Evolutionary conservation across 2,797 vertebrate species (phyloP).

Genomic region (Enteromius argenteus): DNA sequence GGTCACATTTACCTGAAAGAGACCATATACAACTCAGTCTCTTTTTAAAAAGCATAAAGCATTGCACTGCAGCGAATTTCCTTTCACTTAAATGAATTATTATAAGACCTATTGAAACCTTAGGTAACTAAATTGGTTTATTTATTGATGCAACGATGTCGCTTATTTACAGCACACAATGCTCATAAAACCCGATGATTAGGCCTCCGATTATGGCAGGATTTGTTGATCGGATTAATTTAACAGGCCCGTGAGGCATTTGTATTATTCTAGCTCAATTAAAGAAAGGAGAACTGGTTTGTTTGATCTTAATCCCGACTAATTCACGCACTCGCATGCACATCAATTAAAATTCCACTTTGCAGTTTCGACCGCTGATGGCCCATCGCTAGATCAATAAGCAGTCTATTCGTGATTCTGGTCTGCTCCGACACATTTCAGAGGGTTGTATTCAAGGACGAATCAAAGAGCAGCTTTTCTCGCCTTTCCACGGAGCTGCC

Average conservation of each 20-base stretch:
- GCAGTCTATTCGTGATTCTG: not conserved
- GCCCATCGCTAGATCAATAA: conserved; percentile 38
- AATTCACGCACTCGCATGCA: conserved; percentile 22
- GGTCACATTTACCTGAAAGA: conserved; percentile 11
- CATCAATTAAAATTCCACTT: conserved; percentile 39
- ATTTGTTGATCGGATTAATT: conserved; percentile 48
- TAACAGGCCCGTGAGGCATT: conserved; percentile 1
- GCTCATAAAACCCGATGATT: conserved; percentile 16
- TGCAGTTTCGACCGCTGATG: conserved; percentile 38
- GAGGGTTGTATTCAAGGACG: conserved; percentile 1
- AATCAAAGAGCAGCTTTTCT: conserved; percentile 36
- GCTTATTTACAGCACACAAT: conserved; percentile 9
- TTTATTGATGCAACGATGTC: not conserved
- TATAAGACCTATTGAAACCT: not conserved
- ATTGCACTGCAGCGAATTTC: not conserved
- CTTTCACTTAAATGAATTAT: not conserved
- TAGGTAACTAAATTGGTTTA: not conserved
- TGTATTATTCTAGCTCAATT: conserved; percentile 32
- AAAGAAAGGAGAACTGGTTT: conserved; percentile 40
- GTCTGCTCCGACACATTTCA: conserved; percentile 20
- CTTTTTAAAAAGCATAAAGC: not conserved
- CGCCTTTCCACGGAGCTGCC: conserved; percentile 29
- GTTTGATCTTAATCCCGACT: conserved; percentile 50
- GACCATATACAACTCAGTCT: no score
- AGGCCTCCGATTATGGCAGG: conserved; percentile 20